Conservation (phyloP, 2,888 invertebrate genomes). For the Tridacna crocea region DNA sequence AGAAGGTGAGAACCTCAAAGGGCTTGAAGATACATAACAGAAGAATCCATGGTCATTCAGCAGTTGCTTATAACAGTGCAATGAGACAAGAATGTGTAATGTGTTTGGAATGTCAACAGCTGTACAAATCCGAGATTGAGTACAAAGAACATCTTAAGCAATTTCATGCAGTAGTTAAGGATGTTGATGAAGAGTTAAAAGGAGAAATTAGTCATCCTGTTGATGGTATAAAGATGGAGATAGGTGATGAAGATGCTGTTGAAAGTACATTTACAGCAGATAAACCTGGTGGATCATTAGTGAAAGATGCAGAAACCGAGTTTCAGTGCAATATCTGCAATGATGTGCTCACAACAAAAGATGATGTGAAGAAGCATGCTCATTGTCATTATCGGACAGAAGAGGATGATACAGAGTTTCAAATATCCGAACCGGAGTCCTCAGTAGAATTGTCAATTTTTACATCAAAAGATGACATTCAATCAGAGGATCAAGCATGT, state of each 20-base stretch:
- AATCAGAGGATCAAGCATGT: not conserved
- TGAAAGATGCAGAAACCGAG: not conserved
- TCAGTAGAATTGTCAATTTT: not conserved
- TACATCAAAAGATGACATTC: not conserved
- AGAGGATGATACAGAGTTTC: not conserved
- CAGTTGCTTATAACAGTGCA: not conserved
- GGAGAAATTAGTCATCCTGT: slow-evolving; percentile 8
- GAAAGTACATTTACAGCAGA: not conserved
- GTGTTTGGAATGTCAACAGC: slow-evolving; percentile 17
- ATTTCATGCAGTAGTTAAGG: not conserved
- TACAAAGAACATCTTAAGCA: slow-evolving; percentile 14
- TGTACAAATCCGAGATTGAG: slow-evolving; percentile 3
- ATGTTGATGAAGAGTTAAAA: not conserved
- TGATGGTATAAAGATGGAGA: slow-evolving; percentile 7
- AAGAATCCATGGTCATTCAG: not conserved
- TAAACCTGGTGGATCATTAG: not conserved
- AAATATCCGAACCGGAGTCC: not conserved
- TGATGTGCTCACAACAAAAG: not conserved
- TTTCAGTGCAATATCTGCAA: not conserved
- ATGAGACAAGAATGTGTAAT: slow-evolving; percentile 14
- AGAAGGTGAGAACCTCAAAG: slow-evolving; percentile 19
- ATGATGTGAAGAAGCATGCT: not conserved
- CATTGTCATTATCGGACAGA: not conserved
- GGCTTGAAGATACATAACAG: slow-evolving; percentile 19
- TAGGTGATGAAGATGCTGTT: not conserved